Conservation (phyloP, 2,113 vertebrate species). For the Corvus moneduloides region DNA sequence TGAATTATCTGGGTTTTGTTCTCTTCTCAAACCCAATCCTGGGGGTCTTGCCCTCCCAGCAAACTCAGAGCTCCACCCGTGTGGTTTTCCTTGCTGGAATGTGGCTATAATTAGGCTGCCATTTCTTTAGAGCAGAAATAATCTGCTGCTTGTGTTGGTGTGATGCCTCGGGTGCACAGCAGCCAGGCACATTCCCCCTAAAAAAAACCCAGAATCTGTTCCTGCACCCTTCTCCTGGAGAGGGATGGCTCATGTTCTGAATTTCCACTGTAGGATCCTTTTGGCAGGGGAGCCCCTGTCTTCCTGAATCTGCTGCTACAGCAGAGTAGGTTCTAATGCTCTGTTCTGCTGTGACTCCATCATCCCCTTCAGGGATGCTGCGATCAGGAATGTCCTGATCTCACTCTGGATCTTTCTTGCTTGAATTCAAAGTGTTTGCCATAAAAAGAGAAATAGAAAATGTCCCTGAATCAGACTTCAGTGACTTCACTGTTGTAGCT, state of each 20-base stretch:
- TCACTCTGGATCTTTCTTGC: not conserved
- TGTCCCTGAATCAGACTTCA: not conserved
- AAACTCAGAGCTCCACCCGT: rapidly evolving
- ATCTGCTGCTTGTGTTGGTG: not conserved
- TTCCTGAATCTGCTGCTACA: not conserved
- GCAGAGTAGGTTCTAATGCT: not conserved
- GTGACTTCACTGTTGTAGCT: not conserved
- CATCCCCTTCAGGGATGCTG: not conserved
- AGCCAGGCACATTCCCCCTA: not conserved
- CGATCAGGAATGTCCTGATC: not conserved
- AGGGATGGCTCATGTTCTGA: rapidly evolving
- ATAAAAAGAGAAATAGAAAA: not conserved
- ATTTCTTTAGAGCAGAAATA: not conserved
- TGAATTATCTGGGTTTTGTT: not conserved
- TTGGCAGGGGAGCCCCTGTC: not conserved
- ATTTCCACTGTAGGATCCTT: not conserved
- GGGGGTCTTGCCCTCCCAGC: not conserved
- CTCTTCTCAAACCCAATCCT: not conserved
- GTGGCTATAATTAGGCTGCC: not conserved
- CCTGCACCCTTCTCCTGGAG: not conserved
- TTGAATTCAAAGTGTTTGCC: not conserved
- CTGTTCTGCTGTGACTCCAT: not conserved
- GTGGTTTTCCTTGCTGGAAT: not conserved
- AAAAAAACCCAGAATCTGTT: not conserved
- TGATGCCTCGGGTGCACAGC: rapidly evolving